phyloP scores from a whole-genome alignment of 2,888 invertebrate genomes.

The Cryptocephalus moraei region DNA sequence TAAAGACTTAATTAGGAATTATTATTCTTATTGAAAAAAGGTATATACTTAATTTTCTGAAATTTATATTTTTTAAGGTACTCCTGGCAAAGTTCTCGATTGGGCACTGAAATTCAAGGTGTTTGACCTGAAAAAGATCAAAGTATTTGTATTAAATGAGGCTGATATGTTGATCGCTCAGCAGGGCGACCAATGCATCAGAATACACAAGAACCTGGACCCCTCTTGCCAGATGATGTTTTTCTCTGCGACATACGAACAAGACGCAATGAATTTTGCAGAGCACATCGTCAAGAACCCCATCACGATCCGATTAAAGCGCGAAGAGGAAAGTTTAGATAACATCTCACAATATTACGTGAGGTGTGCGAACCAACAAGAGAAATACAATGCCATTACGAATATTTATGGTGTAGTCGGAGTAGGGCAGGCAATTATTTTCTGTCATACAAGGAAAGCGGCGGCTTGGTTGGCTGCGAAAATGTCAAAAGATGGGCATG shows the following conservation, averaged over 20 bases:
- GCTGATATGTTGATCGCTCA: constrained; percentile 99
- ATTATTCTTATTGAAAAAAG: no score
- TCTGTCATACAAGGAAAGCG: constrained; percentile 86
- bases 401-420: constrained; percentile 95
- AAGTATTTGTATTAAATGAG: constrained; percentile 96
- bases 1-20: no score
- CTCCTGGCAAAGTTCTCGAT: constrained; percentile 94
- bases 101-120: constrained; percentile 80
- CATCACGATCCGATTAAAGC: constrained; percentile 71
- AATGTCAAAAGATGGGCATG: constrained; percentile 87
- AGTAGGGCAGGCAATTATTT: constrained; percentile 96
- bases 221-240: constrained; percentile 92
- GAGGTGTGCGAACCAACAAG: constrained; percentile 67
- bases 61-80: constrained; percentile 45
- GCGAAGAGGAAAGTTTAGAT: constrained; percentile 91
- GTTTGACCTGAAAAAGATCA: constrained; percentile 77
- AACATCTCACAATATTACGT: constrained; percentile 98
- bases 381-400: constrained; percentile 87
- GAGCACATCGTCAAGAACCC: constrained; percentile 88
- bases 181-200: constrained; percentile 93
- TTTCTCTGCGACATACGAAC: constrained; percentile 95
- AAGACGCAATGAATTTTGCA: constrained; percentile 92
- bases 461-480: constrained; percentile 83
- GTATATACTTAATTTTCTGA: no score
- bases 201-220: constrained; percentile 77